Evolutionary conservation across 2,113 vertebrate species (phyloP), one percentile per base, ranked within the genome.

Genomic region (Elephantulus edwardii): DNA sequence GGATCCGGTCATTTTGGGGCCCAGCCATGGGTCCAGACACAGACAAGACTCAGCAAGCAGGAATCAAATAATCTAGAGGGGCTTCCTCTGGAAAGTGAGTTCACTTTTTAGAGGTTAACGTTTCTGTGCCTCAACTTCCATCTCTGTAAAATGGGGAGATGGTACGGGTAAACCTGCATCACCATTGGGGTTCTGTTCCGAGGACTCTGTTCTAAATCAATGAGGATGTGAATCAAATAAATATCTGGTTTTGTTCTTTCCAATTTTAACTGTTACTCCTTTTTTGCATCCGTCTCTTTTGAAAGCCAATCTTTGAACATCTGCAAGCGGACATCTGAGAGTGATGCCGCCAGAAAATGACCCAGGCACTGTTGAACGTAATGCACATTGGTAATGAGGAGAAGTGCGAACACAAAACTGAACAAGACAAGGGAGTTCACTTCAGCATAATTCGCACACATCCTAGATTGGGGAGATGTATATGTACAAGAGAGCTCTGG

Each of bases 51-150:
- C 11, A 1, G 24, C 50, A 2, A 2, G 24, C 38, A 50, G 40
- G 62, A 19, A 8, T 0, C 9, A 30, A n/a, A n/a, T n/a, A n/a
- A 10, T 13, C 54, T 10, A 7, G 52, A 76, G 86, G 16, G 46
- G 11, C 8, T 3, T 4, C 44, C 26, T 62, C 46, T 70, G 56
- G 24, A 3, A 1, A 5, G 0, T 4, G 14, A 2, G 7, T 1
- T 2, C 1, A 38, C 16, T 68, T 70, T 26, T 42, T 20, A 35
- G 44, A 17, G 5, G 33, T 24, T 76, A 16, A 26, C 8, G 16
- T 52, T 12, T 40, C 40, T 82, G 20, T 26, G 44, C 40, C 52
- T 83, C 42, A 0, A 19, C 14, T 38, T 46, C 26, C 26, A n/a
- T 22, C 8, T 71, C 44, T 40, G 40, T 16, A 52, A 66, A 38